phyloP scores from a whole-genome alignment of 2,797 vertebrate species.

The Octomys mimax region DNA sequence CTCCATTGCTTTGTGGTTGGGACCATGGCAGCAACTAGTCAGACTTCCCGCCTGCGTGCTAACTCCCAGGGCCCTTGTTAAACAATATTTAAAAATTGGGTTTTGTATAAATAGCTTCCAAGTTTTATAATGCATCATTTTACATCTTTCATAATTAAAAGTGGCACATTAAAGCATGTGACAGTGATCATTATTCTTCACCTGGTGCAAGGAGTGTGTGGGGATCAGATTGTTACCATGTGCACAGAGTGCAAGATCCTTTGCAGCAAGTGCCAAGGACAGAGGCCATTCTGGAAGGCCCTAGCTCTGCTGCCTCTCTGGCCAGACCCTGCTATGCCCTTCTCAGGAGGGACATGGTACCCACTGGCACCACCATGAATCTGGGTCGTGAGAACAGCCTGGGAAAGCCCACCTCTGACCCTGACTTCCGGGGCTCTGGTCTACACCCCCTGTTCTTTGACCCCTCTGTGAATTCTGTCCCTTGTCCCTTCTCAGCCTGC shows the following conservation, averaged over 20 bases:
- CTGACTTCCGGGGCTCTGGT: not conserved
- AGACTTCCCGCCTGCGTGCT: constrained; percentile 71
- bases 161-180: constrained; percentile 74
- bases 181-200: constrained; percentile 22
- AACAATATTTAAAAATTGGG: constrained; percentile 85
- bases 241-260: fast-evolving
- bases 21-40: constrained; percentile 61
- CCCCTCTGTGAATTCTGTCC: not conserved
- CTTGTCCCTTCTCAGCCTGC: not conserved
- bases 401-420: not conserved
- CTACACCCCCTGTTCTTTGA: not conserved
- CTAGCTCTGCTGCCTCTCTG: not conserved
- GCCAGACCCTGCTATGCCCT: not conserved
- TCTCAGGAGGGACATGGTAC: too few relatives aligned
- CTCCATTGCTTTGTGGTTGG: constrained; percentile 21
- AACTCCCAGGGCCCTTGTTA: constrained; percentile 65
- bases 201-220: not conserved
- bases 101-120: constrained; percentile 86
- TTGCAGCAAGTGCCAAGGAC: not conserved
- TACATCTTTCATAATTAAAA: constrained; percentile 89
- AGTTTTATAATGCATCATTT: constrained; percentile 87
- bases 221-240: too few relatives aligned
- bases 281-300: not conserved
- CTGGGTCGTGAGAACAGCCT: not conserved
- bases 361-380: not conserved